Evolutionary conservation across 2,113 vertebrate species (phyloP).

Genomic region (Hemiscyllium ocellatum): DNA sequence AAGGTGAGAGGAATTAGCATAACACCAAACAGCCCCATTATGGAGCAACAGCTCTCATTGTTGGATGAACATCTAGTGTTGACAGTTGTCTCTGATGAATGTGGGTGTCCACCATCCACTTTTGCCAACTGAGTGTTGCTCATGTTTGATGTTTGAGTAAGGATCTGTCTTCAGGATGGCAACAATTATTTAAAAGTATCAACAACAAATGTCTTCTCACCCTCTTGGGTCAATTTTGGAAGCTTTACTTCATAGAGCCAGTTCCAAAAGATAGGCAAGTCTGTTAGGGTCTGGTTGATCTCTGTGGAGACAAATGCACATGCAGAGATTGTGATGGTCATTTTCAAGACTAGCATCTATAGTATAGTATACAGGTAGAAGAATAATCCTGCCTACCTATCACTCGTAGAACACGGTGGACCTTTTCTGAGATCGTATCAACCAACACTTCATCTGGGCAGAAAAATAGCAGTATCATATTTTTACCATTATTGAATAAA

Average conservation of each 20-base stretch:
- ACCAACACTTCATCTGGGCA: background rate
- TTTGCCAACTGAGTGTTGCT: background rate
- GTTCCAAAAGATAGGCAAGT: constrained; percentile 12
- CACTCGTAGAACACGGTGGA: background rate
- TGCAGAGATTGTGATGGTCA: background rate
- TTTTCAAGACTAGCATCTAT: background rate
- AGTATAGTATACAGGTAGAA: background rate
- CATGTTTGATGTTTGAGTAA: background rate
- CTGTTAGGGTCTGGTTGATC: constrained; percentile 12
- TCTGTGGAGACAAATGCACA: background rate
- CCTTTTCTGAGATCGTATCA: background rate
- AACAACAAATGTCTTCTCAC: background rate
- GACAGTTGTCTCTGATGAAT: background rate
- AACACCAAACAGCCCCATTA: background rate
- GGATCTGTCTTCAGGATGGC: background rate
- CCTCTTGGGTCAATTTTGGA: background rate
- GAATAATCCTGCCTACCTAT: background rate
- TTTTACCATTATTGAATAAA: no score
- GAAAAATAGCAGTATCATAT: no score
- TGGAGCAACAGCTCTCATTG: background rate
- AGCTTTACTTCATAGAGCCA: background rate
- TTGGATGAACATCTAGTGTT: background rate
- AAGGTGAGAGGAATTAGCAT: background rate
- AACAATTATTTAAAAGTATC: background rate
- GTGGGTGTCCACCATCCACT: background rate